phyloP scores from a whole-genome alignment of 2,113 vertebrate species.

The Galemys pyrenaicus region DNA sequence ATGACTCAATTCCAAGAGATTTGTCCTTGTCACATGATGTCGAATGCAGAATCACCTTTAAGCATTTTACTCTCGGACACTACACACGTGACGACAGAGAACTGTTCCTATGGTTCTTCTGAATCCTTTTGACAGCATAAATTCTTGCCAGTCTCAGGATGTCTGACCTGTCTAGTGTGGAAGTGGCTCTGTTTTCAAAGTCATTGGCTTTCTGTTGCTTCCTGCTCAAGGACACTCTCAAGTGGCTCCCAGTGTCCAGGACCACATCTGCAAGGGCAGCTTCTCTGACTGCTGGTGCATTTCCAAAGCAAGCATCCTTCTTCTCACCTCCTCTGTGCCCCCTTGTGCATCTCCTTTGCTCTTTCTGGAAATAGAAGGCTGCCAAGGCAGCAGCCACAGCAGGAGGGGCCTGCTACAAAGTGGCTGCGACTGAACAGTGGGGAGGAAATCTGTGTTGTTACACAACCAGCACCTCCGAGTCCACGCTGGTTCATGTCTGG shows the following conservation, averaged over 20 bases:
- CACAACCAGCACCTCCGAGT: not conserved
- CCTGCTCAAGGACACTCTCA: not conserved
- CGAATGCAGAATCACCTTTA: rapidly evolving
- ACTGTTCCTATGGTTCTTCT: not conserved
- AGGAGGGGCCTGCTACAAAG: not conserved
- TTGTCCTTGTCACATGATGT: not conserved
- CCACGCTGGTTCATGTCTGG: not conserved
- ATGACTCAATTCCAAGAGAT: not conserved
- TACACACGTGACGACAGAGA: too few relatives aligned
- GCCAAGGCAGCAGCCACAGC: constrained; percentile 48
- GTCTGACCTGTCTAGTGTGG: not conserved
- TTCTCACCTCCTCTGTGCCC: not conserved
- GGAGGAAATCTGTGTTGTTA: constrained; percentile 8
- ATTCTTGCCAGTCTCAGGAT: not conserved
- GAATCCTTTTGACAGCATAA: not conserved
- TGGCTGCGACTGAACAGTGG: not conserved
- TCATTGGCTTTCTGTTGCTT: not conserved
- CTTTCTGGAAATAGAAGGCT: constrained; percentile 20
- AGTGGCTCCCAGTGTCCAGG: not conserved
- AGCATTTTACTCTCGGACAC: not conserved
- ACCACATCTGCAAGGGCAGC: not conserved
- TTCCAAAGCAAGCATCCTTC: not conserved
- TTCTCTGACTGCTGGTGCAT: not conserved
- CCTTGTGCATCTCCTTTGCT: not conserved
- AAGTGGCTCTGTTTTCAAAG: not conserved